Conservation (phyloP, 37 sponge, comb jelly and placozoan genomes). For the Geodia barretti region DNA sequence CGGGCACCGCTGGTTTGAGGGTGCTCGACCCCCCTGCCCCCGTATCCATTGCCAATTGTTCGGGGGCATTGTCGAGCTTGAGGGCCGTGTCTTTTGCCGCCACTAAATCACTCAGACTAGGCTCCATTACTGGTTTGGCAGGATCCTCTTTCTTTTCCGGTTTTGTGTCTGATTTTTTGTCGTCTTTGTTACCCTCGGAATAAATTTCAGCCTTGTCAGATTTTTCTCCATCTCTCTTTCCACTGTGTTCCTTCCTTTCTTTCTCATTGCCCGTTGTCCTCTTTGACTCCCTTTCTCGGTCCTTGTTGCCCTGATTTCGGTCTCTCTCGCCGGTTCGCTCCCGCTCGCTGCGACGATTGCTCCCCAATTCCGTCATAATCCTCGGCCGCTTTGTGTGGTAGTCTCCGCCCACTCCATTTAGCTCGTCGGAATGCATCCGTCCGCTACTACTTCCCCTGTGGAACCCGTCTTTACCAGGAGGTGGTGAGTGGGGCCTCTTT, state of each 20-base stretch:
- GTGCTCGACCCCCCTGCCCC: slow-evolving; percentile 12
- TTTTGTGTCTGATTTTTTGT: neutral
- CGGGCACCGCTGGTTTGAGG: slow-evolving; percentile 11
- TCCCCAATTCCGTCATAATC: neutral
- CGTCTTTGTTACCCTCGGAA: neutral
- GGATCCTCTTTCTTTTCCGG: neutral
- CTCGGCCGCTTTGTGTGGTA: slow-evolving; percentile 42
- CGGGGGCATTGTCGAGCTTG: slow-evolving; percentile 53
- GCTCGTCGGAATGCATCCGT: neutral
- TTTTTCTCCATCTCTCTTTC: neutral
- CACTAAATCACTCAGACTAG: slow-evolving; percentile 13
- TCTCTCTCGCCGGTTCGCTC: neutral
- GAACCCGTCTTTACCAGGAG: neutral
- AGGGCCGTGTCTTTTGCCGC: slow-evolving; percentile 56
- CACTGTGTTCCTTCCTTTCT: neutral
- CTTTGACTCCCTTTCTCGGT: neutral
- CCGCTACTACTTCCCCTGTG: neutral
- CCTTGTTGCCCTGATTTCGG: neutral
- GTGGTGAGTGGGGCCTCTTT: slow-evolving; percentile 14
- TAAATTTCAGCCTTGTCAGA: neutral
- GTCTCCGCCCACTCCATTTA: slow-evolving; percentile 20
- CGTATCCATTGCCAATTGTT: slow-evolving; percentile 42
- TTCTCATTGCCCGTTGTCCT: neutral
- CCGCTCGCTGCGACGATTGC: neutral
- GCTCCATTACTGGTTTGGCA: neutral